phyloP scores from a whole-genome alignment of 2,797 vertebrate species.

The Enteromius radiatus region DNA sequence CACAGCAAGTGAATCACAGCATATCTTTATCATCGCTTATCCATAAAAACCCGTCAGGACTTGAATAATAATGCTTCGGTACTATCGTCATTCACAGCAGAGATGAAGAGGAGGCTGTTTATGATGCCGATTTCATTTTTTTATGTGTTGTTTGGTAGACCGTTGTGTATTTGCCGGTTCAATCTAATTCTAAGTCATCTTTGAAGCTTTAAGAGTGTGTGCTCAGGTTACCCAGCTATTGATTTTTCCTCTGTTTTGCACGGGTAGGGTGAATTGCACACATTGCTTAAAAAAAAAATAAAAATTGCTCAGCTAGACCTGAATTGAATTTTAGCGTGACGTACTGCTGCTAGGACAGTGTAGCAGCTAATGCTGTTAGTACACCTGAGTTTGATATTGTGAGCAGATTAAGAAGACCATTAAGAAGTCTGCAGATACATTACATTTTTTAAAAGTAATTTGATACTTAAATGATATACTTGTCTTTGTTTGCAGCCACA shows the following conservation, averaged over 20 bases:
- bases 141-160: not conserved
- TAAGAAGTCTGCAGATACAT: conserved; percentile 3
- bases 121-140: not conserved
- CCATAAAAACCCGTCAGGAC: not conserved
- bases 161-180: conserved; percentile 11
- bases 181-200: conserved; percentile 24
- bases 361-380: conserved; percentile 27
- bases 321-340: conserved; percentile 21
- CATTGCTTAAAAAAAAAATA: not conserved
- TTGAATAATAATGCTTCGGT: not conserved
- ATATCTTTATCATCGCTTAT: not conserved
- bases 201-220: conserved; percentile 15
- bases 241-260: conserved; percentile 30
- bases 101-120: not conserved
- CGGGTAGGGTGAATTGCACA: conserved; percentile 1
- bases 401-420: not conserved
- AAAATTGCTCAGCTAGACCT: not conserved
- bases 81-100: not conserved
- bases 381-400: not conserved
- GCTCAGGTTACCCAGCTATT: conserved; percentile 12
- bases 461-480: not conserved
- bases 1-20: not conserved
- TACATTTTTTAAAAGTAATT: not conserved
- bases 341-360: not conserved
- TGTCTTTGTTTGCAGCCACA: not conserved